Percentiles rank a stretch among this genome's conserved stretches.
Conservation (phyloP, 2,797 vertebrate genomes). For the Pantherophis alleghaniensis region DNA sequence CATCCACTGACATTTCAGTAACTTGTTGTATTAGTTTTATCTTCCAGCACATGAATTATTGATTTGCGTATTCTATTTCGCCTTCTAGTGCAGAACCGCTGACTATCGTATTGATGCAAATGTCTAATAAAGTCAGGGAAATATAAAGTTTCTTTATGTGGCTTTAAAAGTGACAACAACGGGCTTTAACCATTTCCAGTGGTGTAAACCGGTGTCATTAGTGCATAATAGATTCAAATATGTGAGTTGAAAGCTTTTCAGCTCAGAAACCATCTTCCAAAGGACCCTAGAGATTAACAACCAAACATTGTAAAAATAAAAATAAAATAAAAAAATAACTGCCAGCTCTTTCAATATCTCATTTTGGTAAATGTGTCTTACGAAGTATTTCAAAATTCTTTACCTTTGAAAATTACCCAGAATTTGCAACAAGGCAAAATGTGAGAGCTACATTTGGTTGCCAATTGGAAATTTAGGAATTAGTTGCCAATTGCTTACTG, state of each 20-base stretch:
- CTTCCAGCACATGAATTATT: slow-evolving; percentile 52
- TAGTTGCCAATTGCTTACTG: not conserved
- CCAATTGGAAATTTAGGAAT: not conserved
- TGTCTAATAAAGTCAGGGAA: slow-evolving; percentile 42
- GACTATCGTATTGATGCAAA: slow-evolving; percentile 41
- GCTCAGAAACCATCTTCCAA: slow-evolving; percentile 20
- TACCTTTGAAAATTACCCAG: not conserved
- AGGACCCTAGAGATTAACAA: slow-evolving; percentile 9
- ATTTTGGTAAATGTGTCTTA: not conserved
- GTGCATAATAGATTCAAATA: slow-evolving; percentile 33
- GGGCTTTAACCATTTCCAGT: slow-evolving; percentile 29
- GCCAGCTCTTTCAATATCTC: not conserved
- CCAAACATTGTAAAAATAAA: slow-evolving; percentile 13
- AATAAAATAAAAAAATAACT: too few species aligned
- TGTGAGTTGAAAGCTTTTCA: slow-evolving; percentile 29
- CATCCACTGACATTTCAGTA: slow-evolving; percentile 49
- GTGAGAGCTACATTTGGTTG: not conserved
- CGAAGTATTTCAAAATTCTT: not conserved
- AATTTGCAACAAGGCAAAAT: not conserved
- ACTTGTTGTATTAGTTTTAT: slow-evolving; percentile 48
- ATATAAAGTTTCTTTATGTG: slow-evolving; percentile 40
- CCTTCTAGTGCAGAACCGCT: slow-evolving; percentile 37
- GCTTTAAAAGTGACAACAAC: slow-evolving; percentile 36
- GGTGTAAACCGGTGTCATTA: not conserved
- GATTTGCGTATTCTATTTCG: slow-evolving; percentile 39